Conservation (phyloP, 2,113 vertebrate species). For the Setophaga coronata region DNA sequence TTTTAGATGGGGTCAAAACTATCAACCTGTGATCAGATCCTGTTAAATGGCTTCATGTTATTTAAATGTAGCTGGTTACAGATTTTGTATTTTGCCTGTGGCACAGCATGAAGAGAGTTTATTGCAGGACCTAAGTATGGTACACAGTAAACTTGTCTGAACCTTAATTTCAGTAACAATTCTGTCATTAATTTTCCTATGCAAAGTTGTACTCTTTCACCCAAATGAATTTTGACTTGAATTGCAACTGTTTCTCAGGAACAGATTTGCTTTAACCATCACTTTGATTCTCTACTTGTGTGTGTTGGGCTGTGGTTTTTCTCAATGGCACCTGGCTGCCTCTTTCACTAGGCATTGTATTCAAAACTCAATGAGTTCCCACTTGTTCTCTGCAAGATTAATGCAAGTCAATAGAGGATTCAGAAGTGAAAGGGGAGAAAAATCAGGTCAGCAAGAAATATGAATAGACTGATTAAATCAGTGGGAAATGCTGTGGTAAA, state of each 20-base stretch:
- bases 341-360: not conserved
- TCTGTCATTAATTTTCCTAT: not conserved
- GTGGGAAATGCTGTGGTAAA: conserved; percentile 25
- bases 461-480: conserved; percentile 57
- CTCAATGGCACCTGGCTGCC: not conserved
- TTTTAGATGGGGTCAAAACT: not conserved
- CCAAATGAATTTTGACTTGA: not conserved
- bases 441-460: conserved; percentile 62
- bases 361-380: conserved; percentile 4
- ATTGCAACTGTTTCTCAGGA: not conserved
- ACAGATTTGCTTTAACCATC: not conserved
- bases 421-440: conserved; percentile 50
- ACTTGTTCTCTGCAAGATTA: conserved; percentile 16
- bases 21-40: not conserved
- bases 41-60: not conserved
- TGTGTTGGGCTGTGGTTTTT: not conserved
- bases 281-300: not conserved
- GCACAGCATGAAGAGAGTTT: not conserved
- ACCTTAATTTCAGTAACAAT: not conserved
- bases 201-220: not conserved
- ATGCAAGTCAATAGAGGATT: conserved; percentile 53
- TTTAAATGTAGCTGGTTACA: not conserved
- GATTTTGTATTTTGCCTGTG: not conserved
- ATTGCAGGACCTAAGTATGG: not conserved
- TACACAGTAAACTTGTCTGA: not conserved